These are phyloP conservation scores for Synaphobranchus kaupii DNA, from an alignment of 2,797 vertebrate genomes.

Conservation along the genomic window DNA sequence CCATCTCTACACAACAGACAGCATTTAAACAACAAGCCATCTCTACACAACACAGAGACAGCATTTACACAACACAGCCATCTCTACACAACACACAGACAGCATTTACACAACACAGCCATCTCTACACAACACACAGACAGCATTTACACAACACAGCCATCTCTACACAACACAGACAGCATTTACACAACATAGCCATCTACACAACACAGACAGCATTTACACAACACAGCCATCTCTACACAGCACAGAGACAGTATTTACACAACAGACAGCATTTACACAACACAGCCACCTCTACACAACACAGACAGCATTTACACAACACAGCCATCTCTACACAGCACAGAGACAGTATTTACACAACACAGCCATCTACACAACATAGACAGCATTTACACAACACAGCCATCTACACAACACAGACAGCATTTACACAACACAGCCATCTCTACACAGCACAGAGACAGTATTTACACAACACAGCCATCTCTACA, in stretches of 20 bases:
- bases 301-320: background rate
- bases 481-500: too few species aligned
- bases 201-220: too few species aligned
- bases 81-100: background rate
- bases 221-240: slow-evolving; percentile 49
- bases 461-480: background rate
- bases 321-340: background rate
- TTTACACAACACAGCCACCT: background rate
- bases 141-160: background rate
- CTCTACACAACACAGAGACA: slow-evolving; percentile 54
- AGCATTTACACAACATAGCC: too few species aligned
- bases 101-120: background rate
- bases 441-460: background rate
- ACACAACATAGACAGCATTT: background rate
- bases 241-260: slow-evolving; percentile 53
- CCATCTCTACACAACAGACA: too few species aligned
- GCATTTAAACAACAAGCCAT: slow-evolving; percentile 49
- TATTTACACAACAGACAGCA: background rate
- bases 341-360: background rate
- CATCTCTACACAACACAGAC: background rate
- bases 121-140: background rate
- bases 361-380: too few species aligned
- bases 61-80: background rate
- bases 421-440: too few species aligned
- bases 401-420: background rate